These are phyloP conservation scores for Ladona fulva DNA, from an alignment of 1,140 invertebrate genomes.

Conservation along the genomic window DNA sequence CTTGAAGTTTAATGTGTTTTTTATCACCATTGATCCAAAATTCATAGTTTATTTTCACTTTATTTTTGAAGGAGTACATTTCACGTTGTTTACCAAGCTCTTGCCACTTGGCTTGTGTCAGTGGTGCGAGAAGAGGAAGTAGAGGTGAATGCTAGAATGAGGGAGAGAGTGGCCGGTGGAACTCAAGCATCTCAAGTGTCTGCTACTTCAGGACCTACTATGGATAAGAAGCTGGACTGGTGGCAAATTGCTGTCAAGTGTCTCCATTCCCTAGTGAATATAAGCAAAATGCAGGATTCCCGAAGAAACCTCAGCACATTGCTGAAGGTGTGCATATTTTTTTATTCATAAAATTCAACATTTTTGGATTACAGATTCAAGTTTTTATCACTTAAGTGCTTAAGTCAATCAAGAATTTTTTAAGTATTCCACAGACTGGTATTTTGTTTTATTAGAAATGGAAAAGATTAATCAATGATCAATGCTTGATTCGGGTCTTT, in stretches of 20 bases:
- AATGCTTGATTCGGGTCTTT: no score
- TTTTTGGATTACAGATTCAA: no score
- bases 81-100: neutral
- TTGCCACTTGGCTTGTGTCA: neutral
- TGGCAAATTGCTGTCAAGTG: conserved; percentile 49
- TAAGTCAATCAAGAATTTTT: no score
- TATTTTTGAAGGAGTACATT: neutral
- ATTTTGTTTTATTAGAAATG: no score
- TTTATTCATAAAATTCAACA: conserved; percentile 25
- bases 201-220: neutral
- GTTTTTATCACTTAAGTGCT: no score
- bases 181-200: neutral
- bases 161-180: neutral
- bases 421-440: no score
- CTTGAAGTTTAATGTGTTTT: no score
- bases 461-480: no score
- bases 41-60: no score
- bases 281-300: conserved; percentile 48
- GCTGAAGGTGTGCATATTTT: conserved; percentile 42
- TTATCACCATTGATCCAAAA: no score
- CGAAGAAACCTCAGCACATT: conserved; percentile 47
- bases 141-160: neutral
- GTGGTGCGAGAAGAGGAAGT: neutral
- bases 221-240: conserved; percentile 36
- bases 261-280: conserved; percentile 46